Evolutionary conservation across 2,113 vertebrate species (phyloP).

Genomic region (Polyodon spathula): DNA sequence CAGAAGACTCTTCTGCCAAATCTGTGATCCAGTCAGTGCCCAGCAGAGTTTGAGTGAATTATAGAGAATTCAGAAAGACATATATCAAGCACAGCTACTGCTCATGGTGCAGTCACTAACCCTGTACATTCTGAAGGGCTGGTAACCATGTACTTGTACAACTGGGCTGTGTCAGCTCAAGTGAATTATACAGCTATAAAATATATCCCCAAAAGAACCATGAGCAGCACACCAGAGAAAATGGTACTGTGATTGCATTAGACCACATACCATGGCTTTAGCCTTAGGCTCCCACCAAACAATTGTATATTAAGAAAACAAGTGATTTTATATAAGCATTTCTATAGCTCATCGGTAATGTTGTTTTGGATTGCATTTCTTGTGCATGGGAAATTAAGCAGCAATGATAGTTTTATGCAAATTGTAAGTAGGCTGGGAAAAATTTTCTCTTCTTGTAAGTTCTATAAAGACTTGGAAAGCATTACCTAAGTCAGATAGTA

Average conservation of each 20-base stretch:
- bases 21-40: too few species aligned
- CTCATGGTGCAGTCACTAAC: too few species aligned
- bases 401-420: not conserved
- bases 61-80: too few species aligned
- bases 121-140: too few species aligned
- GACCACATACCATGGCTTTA: not conserved
- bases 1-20: too few species aligned
- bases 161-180: not conserved
- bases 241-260: not conserved
- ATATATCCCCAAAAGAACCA: not conserved
- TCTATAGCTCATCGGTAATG: not conserved
- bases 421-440: not conserved
- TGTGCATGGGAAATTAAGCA: not conserved
- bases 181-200: not conserved
- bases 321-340: not conserved
- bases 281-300: not conserved
- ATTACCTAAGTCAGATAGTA: too few species aligned
- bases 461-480: not conserved
- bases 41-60: too few species aligned
- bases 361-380: not conserved
- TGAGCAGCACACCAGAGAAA: not conserved
- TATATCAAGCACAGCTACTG: too few species aligned
- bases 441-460: slow-evolving; percentile 3
- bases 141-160: too few species aligned
- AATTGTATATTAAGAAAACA: not conserved